Evolutionary conservation across 2,797 vertebrate species (phyloP).

Genomic region (Percopsis omiscomaycus): DNA sequence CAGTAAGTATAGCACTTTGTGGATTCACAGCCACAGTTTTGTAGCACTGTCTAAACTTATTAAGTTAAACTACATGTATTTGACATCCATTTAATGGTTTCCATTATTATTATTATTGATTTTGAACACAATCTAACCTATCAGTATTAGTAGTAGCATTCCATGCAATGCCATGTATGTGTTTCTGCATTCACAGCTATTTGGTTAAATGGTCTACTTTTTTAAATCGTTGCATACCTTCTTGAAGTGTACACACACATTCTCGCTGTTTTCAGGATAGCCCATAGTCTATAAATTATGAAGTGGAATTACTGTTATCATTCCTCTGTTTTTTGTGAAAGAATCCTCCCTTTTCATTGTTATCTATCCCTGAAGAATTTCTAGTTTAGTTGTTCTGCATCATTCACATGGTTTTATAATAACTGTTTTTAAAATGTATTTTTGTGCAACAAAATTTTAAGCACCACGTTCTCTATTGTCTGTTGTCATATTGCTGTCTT

Average conservation of each 20-base stretch:
- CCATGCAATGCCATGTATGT: background rate
- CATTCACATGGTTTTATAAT: background rate
- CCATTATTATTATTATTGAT: background rate
- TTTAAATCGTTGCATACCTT: background rate
- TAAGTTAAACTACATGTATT: too few species aligned
- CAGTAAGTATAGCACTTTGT: too few species aligned
- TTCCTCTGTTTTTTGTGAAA: too few species aligned
- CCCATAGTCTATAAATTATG: conserved; percentile 30
- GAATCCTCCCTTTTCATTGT: too few species aligned
- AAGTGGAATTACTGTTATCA: conserved; percentile 27
- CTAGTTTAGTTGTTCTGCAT: too few species aligned
- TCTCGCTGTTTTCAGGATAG: background rate
- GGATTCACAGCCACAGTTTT: too few species aligned
- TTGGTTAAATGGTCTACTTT: conserved; percentile 24
- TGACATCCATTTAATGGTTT: too few species aligned
- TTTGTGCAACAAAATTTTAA: conserved; percentile 7
- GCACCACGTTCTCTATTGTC: background rate
- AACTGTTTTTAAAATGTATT: background rate
- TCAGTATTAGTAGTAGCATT: background rate
- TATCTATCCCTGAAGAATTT: too few species aligned
- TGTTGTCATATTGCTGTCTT: conserved; percentile 21
- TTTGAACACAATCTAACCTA: conserved; percentile 1
- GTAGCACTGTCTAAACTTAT: too few species aligned
- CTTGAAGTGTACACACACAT: conserved; percentile 16
- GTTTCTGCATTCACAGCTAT: background rate